Percentiles rank a stretch among this genome's conserved stretches.
phyloP scores from a whole-genome alignment of 2,113 vertebrate genomes.

The Forbesichthys papilliferus region DNA sequence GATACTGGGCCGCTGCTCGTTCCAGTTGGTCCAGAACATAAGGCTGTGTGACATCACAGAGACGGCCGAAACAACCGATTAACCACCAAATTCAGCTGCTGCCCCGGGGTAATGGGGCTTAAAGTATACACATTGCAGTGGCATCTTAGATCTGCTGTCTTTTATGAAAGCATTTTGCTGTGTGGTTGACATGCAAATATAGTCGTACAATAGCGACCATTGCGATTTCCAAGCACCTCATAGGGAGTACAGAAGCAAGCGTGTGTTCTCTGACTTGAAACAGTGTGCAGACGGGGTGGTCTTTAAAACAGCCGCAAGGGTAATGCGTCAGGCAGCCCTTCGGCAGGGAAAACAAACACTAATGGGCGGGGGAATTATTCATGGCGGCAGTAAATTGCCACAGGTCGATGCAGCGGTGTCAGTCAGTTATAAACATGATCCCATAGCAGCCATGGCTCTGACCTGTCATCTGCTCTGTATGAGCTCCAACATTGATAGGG shows the following conservation, averaged over 20 bases:
- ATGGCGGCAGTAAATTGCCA: conserved; percentile 15
- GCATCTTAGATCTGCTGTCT: background rate
- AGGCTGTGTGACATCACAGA: conserved; percentile 77
- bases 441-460: conserved; percentile 12
- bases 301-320: conserved; percentile 13
- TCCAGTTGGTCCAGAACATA: conserved; percentile 99
- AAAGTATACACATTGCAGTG: background rate
- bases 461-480: conserved; percentile 20
- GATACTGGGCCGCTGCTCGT: conserved; percentile 96
- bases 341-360: conserved; percentile 27
- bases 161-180: background rate
- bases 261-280: conserved; percentile 22
- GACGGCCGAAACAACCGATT: background rate
- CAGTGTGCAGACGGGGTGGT: background rate
- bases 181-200: conserved; percentile 5
- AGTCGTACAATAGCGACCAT: conserved; percentile 3
- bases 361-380: conserved; percentile 10
- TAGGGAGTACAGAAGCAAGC: conserved; percentile 22
- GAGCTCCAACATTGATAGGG: conserved; percentile 17
- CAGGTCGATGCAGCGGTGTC: conserved; percentile 13
- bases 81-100: background rate
- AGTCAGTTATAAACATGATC: conserved; percentile 25
- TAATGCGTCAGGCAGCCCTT: conserved; percentile 17
- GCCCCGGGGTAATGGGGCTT: background rate
- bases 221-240: background rate